Base-by-base conservation (phyloP, 2,888 invertebrate species). In the Tetanocera ferruginea region DNA sequence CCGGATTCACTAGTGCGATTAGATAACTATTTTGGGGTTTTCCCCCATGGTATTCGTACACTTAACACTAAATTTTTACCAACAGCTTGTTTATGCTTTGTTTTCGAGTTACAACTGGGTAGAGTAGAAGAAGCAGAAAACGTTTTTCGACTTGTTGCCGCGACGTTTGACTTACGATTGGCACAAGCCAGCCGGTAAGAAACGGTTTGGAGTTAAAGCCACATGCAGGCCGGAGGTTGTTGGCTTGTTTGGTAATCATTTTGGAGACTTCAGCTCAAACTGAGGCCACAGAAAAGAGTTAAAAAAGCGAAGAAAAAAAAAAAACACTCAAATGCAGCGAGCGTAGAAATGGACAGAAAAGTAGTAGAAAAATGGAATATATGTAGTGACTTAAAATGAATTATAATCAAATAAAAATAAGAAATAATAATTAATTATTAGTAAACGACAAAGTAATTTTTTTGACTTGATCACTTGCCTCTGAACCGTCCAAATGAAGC, bases 111-210 rank as follows among this genome's bases (percentile, higher is more conserved):
- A 14, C 3, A 17, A 9, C 14, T n/a, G 28, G 28, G 9, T 43
- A 11, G 14, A 43, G 43, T 2, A 43, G 14, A 9, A 28, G 60
- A 60, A 25, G 60, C 8, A 23, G 25, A 25, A 66, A n/a, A 52
- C 43, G 60, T 60, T 37, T 28, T 52, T 19, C 66, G 75, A 66
- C 75, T 75, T 19, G 64, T 66, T 64, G 66, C 75, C 37, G 51
- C 75, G 66, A 66, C 66, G 84, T 83, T 81, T 78, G 81, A 78
- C 81, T 83, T 76, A 83, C 86, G 84, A 86, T 85, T 86, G 85
- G 84, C 83, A 84, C 83, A 84, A 83, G 84, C 82, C 60, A 62
- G 64, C n/a, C 57, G 28, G 60, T 2, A 52, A 28, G 11, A 55
- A 55, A 34, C 52, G 52, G 66, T 28, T 34, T 11, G 34, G 34